These are phyloP conservation scores for Sitta europaea DNA, from an alignment of 2,113 vertebrate species.

Conservation along the genomic window DNA sequence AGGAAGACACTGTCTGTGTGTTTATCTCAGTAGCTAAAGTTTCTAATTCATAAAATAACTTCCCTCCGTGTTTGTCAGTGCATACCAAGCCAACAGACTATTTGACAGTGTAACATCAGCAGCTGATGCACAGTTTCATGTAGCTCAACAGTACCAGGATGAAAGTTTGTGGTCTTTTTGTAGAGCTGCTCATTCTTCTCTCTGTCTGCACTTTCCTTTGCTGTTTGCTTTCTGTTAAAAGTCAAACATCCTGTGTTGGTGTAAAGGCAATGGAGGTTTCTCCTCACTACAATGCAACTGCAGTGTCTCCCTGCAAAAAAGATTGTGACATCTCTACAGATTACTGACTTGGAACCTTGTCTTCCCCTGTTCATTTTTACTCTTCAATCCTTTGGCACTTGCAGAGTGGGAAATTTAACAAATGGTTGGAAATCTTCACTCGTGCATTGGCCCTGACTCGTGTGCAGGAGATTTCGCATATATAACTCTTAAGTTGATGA, in stretches of 20 bases:
- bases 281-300: not conserved
- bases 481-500: not conserved
- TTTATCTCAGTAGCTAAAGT: not conserved
- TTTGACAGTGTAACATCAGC: not conserved
- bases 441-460: not conserved
- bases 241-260: not conserved
- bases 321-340: not conserved
- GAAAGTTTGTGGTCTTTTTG: not conserved
- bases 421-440: conserved; percentile 16
- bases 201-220: not conserved
- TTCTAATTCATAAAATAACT: conserved; percentile 5
- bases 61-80: not conserved
- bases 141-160: not conserved
- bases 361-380: not conserved
- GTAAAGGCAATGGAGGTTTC: not conserved
- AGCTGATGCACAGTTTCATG: not conserved
- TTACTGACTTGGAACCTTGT: conserved; percentile 26
- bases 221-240: not conserved
- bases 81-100: not conserved
- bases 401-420: not conserved
- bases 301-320: not conserved
- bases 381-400: not conserved
- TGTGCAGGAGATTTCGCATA: not conserved
- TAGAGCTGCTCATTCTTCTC: not conserved
- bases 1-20: conserved; percentile 27